These are phyloP conservation scores for Caenorhabditis becei DNA, from an alignment of 2,888 invertebrate species.

Conservation along the genomic window DNA sequence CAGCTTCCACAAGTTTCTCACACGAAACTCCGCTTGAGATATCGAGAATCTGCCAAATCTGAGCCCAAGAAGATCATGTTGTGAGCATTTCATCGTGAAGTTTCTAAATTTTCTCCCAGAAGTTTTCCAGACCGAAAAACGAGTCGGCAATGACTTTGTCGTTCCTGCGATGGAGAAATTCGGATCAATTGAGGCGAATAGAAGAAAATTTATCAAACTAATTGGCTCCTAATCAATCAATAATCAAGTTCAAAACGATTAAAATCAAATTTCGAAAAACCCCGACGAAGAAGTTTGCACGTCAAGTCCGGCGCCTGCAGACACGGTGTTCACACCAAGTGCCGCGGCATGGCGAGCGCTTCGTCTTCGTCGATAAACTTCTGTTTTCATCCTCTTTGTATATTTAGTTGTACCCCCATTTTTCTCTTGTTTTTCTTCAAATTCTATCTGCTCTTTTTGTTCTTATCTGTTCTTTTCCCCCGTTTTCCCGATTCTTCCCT, in stretches of 20 bases:
- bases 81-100: neutral
- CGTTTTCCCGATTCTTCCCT: too few species aligned
- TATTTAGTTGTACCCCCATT: too few species aligned
- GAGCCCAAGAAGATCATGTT: neutral
- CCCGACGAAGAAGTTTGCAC: neutral
- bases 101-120: neutral
- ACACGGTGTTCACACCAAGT: constrained; percentile 4
- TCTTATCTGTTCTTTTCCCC: too few species aligned
- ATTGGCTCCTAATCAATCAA: too few species aligned
- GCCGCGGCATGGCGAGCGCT: too few species aligned
- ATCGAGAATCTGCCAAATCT: neutral
- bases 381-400: too few species aligned
- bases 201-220: constrained; percentile 1
- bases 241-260: neutral
- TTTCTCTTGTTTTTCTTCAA: too few species aligned
- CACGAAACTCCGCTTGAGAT: neutral
- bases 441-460: too few species aligned
- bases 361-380: too few species aligned
- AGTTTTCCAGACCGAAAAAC: neutral
- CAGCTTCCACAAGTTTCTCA: neutral
- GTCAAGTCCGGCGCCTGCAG: constrained; percentile 12
- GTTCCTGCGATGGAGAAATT: neutral
- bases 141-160: neutral
- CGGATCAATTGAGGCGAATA: too few species aligned
- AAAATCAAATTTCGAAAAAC: neutral